Evolutionary conservation across 2,797 vertebrate genomes (phyloP), one percentile per base, ranked within the genome.

Genomic region (Rhinoraja longicauda): DNA sequence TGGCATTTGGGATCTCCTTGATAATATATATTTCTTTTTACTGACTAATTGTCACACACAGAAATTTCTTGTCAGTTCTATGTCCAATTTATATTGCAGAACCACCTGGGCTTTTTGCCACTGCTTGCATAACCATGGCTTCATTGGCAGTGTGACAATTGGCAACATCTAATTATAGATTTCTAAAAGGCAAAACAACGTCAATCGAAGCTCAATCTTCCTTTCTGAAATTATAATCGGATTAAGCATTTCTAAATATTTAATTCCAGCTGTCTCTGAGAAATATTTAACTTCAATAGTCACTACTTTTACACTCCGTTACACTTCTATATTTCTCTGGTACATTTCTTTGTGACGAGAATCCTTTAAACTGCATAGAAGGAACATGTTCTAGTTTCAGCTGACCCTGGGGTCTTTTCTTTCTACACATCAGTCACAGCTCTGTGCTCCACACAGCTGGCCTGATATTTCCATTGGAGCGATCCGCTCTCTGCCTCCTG

Each of bases 361-460:
- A 92, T n/a, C 24, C 19, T 53, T 75, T 92, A 73, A 92, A 75
- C 5, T 26, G 39, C 36, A 75, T 92, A 7, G 45, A 53, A 92
- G 39, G 45, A 92, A 53, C 24, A 32, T 75, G 70, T 53, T 75
- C 67, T 92, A 39, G 90, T 75, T 92, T 45, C 90, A 92, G 90
- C 90, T 92, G 70, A 92, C 90, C 90, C 39, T 92, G 29, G 29
- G 10, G 90, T 19, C 45, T 57, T 75, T 92, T 73, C 39, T 75
- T 29, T n/a, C 39, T 17, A 7, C 26, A 57, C 26, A 75, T 92
- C 64, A 92, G 70, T 53, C 90, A 92, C 70, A 75, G 70, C 70
- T 92, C 72, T 75, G 90, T 92, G 90, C 70, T 75, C 70, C 67
- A 75, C 39, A 75, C 72, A 75, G 72, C 90, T 92, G 26, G 72